Evolutionary conservation across 1,140 invertebrate species (phyloP).

Genomic region (Drosophila watanabei): DNA sequence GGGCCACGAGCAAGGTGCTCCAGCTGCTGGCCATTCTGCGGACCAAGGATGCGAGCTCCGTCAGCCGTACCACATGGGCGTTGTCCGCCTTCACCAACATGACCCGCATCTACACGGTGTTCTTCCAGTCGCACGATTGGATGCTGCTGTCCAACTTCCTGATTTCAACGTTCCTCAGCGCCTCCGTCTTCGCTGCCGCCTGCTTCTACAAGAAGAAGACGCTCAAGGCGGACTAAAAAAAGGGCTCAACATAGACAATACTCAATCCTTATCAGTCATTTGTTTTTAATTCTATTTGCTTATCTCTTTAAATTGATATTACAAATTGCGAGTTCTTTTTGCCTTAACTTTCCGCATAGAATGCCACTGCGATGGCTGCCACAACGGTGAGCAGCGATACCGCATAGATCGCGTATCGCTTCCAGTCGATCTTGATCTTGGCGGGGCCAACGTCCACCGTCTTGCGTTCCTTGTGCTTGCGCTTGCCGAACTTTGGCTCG

Average conservation of each 20-base stretch:
- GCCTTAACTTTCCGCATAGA: conserved; percentile 68
- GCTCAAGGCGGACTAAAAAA: conserved; percentile 47
- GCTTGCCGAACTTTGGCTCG: conserved; percentile 90
- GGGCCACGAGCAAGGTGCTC: conserved; percentile 89
- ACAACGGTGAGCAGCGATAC: conserved; percentile 49
- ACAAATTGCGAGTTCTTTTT: conserved; percentile 36
- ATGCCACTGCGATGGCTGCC: conserved; percentile 66
- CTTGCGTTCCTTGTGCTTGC: conserved; percentile 86
- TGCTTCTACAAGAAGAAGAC: conserved; percentile 86
- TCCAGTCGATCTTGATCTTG: conserved; percentile 65
- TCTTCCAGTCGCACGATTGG: conserved; percentile 89
- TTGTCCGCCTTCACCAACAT: conserved; percentile 90
- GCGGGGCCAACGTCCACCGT: conserved; percentile 45
- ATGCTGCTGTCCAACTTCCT: conserved; percentile 89
- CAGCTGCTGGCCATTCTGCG: conserved; percentile 89
- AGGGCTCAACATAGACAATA: conserved; percentile 40
- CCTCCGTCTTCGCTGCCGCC: conserved; percentile 87
- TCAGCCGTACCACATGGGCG: conserved; percentile 90
- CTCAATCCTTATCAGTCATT: conserved; percentile 42
- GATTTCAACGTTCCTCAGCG: conserved; percentile 88
- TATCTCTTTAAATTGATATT: conserved; percentile 41
- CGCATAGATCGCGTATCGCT: conserved; percentile 49
- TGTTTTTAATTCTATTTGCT: conserved; percentile 33
- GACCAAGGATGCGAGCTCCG: conserved; percentile 89
- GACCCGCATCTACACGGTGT: conserved; percentile 89